Evolutionary conservation across 2,113 vertebrate genomes (phyloP), one percentile per base, ranked within the genome.

Genomic region (Oplegnathus fasciatus): DNA sequence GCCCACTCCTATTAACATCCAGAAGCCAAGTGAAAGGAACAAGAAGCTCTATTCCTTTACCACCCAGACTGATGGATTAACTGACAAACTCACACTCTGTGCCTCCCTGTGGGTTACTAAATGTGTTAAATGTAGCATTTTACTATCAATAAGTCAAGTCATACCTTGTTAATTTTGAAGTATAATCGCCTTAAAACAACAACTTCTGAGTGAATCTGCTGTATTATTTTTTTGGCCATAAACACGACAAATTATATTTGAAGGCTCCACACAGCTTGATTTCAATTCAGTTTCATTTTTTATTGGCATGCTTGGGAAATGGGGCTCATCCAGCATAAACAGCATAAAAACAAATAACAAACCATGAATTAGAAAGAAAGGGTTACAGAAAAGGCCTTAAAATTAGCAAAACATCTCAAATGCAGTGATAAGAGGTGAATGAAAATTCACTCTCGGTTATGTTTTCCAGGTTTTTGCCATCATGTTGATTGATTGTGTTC

Each of bases 1-100:
- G 88, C 86, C 80, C 75, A 50, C 83, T 91, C 55, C 80, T 65
- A 73, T 88, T 90, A 88, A 70, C 82, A 86, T 80, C 86, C 86
- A 75, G 66, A 75, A 72, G 64, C 82, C 67, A 61, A 88, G 75
- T 79, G 73, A 89, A 70, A 75, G 80, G 79, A 88, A 88, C 86
- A 82, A 79, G 79, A 66, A 62, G 73, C 77, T 88, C 72, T 68
- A 11, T 86, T 69, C 58, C 24, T 86, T 78, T 84, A 71, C 55
- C 70, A 24, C 62, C 54, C 75, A 66, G 40, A 32, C 82, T 69
- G 72, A 75, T 57, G 83, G 52, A 81, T 78, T 70, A 30, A 57
- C 65, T 44, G 71, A 55, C 79, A 78, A 40, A 75, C 58, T 18
- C 7, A 15, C 24, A 40, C 78, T 73, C 69, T 4, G 28, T 54